Percentiles rank a stretch among this genome's conserved stretches.
phyloP scores from a whole-genome alignment of 37 sponge, comb jelly and placozoan species.

The Oopsacas minuta region DNA sequence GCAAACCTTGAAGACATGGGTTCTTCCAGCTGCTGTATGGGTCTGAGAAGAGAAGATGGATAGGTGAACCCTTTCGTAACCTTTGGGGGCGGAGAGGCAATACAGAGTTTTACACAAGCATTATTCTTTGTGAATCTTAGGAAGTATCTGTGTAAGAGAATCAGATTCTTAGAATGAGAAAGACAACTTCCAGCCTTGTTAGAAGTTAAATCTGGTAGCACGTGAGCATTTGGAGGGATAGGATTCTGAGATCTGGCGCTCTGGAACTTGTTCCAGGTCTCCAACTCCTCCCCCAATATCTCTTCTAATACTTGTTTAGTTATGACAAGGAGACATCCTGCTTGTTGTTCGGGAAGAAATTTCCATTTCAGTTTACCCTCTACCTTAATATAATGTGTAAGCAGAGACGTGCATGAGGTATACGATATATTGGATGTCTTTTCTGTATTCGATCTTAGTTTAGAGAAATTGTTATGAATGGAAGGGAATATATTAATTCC shows the following conservation, averaged over 20 bases:
- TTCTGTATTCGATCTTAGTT: background rate
- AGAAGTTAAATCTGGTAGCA: background rate
- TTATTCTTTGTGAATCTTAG: background rate
- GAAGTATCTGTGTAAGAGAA: background rate
- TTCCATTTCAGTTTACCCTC: background rate
- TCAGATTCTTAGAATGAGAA: background rate
- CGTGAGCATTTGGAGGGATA: background rate
- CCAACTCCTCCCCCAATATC: background rate
- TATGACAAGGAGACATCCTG: background rate
- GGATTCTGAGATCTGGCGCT: background rate
- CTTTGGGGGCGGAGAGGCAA: background rate
- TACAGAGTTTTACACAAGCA: slow-evolving; percentile 10
- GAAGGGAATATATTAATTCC: background rate
- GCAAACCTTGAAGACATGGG: background rate
- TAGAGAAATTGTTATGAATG: background rate
- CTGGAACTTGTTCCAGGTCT: background rate
- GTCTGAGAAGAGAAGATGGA: background rate
- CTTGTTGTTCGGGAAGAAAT: background rate
- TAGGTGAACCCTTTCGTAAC: background rate
- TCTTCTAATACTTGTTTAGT: background rate
- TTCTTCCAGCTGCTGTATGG: background rate
- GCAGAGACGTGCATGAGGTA: background rate
- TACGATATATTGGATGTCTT: background rate
- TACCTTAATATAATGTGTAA: background rate
- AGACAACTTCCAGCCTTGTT: background rate